These are phyloP conservation scores for Aphidius colemani DNA, from an alignment of 2,888 invertebrate species.

Conservation along the genomic window DNA sequence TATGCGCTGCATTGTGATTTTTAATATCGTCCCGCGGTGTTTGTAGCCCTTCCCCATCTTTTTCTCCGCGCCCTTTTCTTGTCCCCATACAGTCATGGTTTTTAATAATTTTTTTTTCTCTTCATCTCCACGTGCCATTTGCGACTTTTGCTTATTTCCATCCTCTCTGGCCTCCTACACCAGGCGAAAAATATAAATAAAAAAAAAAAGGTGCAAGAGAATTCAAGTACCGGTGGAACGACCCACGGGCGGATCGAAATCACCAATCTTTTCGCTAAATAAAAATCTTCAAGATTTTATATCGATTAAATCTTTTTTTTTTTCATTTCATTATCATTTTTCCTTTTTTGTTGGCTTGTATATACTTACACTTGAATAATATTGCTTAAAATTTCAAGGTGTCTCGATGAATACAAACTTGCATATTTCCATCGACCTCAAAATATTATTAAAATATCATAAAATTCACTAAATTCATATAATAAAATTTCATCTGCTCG, in stretches of 20 bases:
- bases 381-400: too few relatives aligned
- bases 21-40: conserved; percentile 45
- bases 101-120: not conserved
- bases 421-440: too few relatives aligned
- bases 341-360: not conserved
- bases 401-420: too few relatives aligned
- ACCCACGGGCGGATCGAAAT: conserved; percentile 34
- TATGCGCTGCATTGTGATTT: conserved; percentile 53
- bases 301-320: not conserved
- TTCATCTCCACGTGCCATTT: conserved; percentile 31
- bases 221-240: conserved; percentile 50
- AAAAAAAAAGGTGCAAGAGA: conserved; percentile 39
- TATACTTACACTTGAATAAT: too few relatives aligned
- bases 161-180: conserved; percentile 27
- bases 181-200: conserved; percentile 15
- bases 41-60: conserved; percentile 28
- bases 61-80: conserved; percentile 31
- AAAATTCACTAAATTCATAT: too few relatives aligned
- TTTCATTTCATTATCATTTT: not conserved
- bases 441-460: too few relatives aligned
- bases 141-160: conserved; percentile 18
- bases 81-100: conserved; percentile 33
- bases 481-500: too few relatives aligned
- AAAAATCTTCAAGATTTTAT: conserved; percentile 15
- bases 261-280: conserved; percentile 13